Base-by-base conservation (phyloP, 2,797 vertebrate genomes). In the Alca torda region DNA sequence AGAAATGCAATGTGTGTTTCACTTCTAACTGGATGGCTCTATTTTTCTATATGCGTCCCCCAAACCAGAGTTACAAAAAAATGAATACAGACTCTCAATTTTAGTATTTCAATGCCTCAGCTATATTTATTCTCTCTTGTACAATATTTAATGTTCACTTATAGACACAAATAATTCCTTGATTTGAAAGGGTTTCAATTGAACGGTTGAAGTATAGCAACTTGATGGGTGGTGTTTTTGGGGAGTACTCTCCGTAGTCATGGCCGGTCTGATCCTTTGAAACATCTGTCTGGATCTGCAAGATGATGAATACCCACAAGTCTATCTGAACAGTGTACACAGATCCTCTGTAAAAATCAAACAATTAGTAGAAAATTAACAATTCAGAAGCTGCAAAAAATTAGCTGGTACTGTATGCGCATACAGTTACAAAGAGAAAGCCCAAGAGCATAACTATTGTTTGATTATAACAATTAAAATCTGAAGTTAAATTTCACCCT, bases 401-500 rank as follows among this genome's bases (percentile, higher is more conserved):
- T 68, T 84, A 87, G 6, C 20, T 65, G 73, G 46, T 51, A 33
- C 64, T 83, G 12, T 81, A 85, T 91, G 74, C 0, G 0, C 30
- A 51, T 57, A 70, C 51, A 89, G 16, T 82, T 76, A 74, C 31
- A 37, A 60, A 37, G 70, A 84, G 23, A 92, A 95, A 87, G 4
- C 51, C 64, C 84, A 70, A 61, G 53, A 75, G 84, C 13, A 39
- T 43, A 48, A 80, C 17, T 30, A 33, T 56, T 94, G 63, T 93
- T 96, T 91, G 70, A 87, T 67, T 89, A 69, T n/a, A 39, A 45
- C 48, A 74, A 77, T 43, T 60, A 70, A 93, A 82, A 77, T 6
- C 23, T 43, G 5, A 89, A 93, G 75, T 82, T 87, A 95, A 94
- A 96, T 92, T 94, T 95, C 63, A 96, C 28, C 35, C 65, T 89